Evolutionary conservation across 1,140 invertebrate genomes (phyloP).

Genomic region (Neotoxoptera formosana): DNA sequence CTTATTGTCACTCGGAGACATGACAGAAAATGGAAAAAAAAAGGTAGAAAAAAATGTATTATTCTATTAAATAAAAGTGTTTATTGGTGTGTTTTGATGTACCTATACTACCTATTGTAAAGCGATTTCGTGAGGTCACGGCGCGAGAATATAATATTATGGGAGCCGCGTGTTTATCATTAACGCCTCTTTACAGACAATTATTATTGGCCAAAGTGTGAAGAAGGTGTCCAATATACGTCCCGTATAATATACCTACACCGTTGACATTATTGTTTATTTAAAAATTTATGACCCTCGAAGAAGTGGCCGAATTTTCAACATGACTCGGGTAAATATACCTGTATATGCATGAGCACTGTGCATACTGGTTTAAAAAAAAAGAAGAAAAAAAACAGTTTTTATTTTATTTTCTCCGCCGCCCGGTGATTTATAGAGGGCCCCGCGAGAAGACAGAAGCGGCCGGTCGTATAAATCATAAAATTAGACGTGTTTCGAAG

Average conservation of each 20-base stretch:
- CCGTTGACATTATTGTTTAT: constrained; percentile 52
- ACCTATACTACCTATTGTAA: constrained; percentile 24
- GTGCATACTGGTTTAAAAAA: neutral
- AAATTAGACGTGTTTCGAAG: constrained; percentile 54
- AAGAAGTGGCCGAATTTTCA: constrained; percentile 51
- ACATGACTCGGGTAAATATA: constrained; percentile 37
- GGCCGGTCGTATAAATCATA: constrained; percentile 58
- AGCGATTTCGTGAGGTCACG: neutral
- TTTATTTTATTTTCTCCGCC: neutral
- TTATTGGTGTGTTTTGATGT: constrained; percentile 42
- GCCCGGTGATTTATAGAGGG: constrained; percentile 40
- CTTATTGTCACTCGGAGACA: neutral
- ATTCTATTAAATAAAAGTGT: neutral
- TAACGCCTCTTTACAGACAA: constrained; percentile 53
- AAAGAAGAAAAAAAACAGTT: neutral
- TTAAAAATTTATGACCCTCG: constrained; percentile 53
- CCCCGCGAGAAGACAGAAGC: constrained; percentile 48
- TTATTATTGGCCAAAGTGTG: constrained; percentile 48
- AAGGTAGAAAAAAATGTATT: constrained; percentile 5
- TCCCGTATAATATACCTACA: neutral
- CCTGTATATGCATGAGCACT: neutral
- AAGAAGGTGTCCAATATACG: constrained; percentile 31
- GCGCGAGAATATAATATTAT: neutral
- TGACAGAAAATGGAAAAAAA: neutral
- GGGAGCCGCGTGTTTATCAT: constrained; percentile 13